Evolutionary conservation across 1,140 invertebrate species (phyloP).

Genomic region (Zaprionus lachaisei): DNA sequence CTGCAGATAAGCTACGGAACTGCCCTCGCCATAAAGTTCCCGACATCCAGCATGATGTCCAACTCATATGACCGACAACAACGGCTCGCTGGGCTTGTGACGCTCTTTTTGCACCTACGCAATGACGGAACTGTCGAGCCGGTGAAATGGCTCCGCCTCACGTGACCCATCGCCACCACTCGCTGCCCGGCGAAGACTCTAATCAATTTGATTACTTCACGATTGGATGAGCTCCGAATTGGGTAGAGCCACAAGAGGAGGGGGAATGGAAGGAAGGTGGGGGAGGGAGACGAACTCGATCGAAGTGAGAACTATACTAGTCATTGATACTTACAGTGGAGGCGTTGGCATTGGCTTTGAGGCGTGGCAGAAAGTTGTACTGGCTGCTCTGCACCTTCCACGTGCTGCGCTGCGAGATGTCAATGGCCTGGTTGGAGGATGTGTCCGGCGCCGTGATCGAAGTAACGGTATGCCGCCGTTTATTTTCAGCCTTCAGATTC

Average conservation of each 20-base stretch:
- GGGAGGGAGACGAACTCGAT: not conserved
- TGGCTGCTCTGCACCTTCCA: constrained; percentile 30
- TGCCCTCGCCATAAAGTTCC: constrained; percentile 11
- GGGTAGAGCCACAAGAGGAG: not conserved
- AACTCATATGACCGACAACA: constrained; percentile 63
- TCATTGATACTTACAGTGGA: constrained; percentile 32
- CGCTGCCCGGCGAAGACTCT: constrained; percentile 10
- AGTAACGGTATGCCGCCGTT: not conserved
- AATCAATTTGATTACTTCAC: constrained; percentile 43
- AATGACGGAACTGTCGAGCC: constrained; percentile 37
- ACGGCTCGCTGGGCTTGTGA: constrained; percentile 54
- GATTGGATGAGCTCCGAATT: constrained; percentile 7
- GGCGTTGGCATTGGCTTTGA: constrained; percentile 29
- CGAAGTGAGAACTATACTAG: not conserved
- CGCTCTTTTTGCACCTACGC: constrained; percentile 69
- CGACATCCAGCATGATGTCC: not conserved
- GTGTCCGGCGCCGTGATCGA: constrained; percentile 16
- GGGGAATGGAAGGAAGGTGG: not conserved
- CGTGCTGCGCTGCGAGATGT: constrained; percentile 22
- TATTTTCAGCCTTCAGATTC: constrained; percentile 35
- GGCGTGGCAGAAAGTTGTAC: constrained; percentile 55
- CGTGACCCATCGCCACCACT: constrained; percentile 22
- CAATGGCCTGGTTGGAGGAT: constrained; percentile 36
- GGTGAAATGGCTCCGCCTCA: constrained; percentile 39
- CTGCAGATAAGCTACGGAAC: constrained; percentile 4